phyloP scores from a whole-genome alignment of 2,113 vertebrate genomes.

The Callipepla squamata region DNA sequence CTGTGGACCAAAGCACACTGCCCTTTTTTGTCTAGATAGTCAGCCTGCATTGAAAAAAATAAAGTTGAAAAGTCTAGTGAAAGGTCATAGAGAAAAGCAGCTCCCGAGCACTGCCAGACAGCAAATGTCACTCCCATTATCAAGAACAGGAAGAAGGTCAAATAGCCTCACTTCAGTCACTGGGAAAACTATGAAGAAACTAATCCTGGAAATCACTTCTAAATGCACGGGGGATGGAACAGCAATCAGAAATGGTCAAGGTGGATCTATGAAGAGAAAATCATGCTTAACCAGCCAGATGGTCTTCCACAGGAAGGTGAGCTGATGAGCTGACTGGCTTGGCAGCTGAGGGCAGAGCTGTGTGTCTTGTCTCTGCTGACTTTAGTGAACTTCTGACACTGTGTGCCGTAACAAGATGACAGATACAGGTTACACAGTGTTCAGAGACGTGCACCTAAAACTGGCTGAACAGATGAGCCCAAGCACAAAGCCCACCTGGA shows the following conservation, averaged over 20 bases:
- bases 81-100: background rate
- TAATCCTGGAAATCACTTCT: background rate
- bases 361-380: rapidly evolving
- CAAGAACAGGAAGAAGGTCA: background rate
- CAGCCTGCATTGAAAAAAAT: conserved; percentile 77
- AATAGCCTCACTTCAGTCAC: background rate
- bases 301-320: background rate
- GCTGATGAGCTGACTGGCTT: background rate
- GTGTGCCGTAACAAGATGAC: background rate
- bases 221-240: background rate
- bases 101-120: background rate
- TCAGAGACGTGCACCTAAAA: background rate
- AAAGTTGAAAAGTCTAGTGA: background rate
- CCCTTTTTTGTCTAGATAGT: conserved; percentile 93
- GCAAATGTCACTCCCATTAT: background rate
- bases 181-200: background rate
- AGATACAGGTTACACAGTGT: rapidly evolving
- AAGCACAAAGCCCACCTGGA: background rate
- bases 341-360: background rate
- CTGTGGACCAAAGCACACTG: conserved; percentile 94
- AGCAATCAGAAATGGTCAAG: background rate
- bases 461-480: background rate
- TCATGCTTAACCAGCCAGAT: background rate
- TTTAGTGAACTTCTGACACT: background rate
- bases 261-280: background rate